A percentile compares a stretch with the other conserved stretches of the same genome.
Evolutionary conservation across 2,113 vertebrate species (phyloP).

Genomic region (Melanocharis versteri): DNA sequence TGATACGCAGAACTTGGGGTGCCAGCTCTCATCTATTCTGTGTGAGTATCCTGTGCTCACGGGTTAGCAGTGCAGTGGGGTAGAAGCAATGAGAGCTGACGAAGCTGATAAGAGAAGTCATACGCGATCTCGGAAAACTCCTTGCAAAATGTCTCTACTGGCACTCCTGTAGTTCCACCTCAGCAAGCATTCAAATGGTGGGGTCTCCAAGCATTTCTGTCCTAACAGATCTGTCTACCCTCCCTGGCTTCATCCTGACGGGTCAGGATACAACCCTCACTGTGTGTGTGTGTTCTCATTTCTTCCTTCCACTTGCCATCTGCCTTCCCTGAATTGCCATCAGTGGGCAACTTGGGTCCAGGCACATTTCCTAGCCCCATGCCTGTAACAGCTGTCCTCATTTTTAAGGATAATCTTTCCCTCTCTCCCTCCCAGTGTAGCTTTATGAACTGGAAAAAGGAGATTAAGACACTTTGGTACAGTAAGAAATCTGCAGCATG

Average conservation of each 20-base stretch:
- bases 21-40: background rate
- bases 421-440: background rate
- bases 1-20: background rate
- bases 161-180: background rate
- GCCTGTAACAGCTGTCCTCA: background rate
- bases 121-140: background rate
- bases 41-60: background rate
- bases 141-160: background rate
- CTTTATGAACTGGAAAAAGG: background rate
- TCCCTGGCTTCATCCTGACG: background rate
- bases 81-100: background rate
- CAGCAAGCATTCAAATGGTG: background rate
- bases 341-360: background rate
- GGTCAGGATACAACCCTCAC: background rate
- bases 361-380: background rate
- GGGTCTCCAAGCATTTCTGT: background rate
- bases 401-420: background rate
- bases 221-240: background rate
- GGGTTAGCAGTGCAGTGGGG: background rate
- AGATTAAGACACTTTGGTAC: background rate
- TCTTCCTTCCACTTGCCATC: background rate
- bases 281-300: background rate
- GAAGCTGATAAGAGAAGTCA: background rate
- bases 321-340: background rate
- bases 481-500: background rate